Base-by-base conservation (phyloP, 1,140 invertebrate species). In the Charaxes varanes region DNA sequence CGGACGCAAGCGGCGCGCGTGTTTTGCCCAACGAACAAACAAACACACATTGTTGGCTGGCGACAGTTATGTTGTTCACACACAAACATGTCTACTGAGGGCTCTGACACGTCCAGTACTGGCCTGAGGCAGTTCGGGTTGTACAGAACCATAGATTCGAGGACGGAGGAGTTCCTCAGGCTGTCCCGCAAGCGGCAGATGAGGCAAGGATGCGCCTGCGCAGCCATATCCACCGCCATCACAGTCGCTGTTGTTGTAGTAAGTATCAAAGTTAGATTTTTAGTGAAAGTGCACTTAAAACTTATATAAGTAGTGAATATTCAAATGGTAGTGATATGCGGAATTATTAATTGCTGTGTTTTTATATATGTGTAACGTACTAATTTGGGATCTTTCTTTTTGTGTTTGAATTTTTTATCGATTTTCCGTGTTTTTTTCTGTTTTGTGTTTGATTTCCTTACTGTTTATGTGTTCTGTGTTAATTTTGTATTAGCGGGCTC, bases 241-340 rank as follows among this genome's bases (percentile, higher is more conserved):
- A 82, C 78, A 22, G 76, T 80, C 47, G 62, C 66, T 35, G 42
- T 82, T 58, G 73, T 82, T 17, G 59, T 82, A 57, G 78, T 82
- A 42, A 78, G 74, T 76, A 43, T 32, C 10, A 7, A 22, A 40
- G 14, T 15, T 34, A 4, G 1, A n/a, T 10, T 40, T 17, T 11
- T 15, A 15, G 18, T 34, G 21, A 40, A 36, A 30, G 26, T 32
- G 24, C 31, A 16, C 14, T 19, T 31, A 24, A 17, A 8, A 6
- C 22, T 24, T 26, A 26, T 5, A 10, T 26, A 41, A 41, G 30
- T 30, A 31, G 28, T n/a, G n/a, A n/a, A n/a, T 31, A 31, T 31
- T 28, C 26, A 17, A 37, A 18, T 35, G 22, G n/a, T 8, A 36
- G 16, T 38, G 12, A 26, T 18, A 6, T 15, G 7, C 13, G 5